These are phyloP conservation scores for Hippocampus guttulatus DNA, from an alignment of 2,113 vertebrate species.

Conservation along the genomic window DNA sequence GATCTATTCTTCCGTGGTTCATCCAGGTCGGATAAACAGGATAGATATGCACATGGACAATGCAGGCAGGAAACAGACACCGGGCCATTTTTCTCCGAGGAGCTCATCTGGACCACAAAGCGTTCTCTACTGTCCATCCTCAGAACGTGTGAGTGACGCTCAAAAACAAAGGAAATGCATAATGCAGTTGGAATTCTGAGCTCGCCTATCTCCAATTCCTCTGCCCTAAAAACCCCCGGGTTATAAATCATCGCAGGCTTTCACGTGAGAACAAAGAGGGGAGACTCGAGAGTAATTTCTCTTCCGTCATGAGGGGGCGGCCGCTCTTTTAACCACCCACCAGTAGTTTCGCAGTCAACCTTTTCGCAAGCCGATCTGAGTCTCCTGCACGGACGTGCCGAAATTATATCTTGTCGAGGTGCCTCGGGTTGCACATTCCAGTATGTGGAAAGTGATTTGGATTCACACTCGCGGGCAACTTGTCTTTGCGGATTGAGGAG, in stretches of 20 bases:
- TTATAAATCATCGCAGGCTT: constrained; percentile 43
- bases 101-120: constrained; percentile 13
- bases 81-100: constrained; percentile 42
- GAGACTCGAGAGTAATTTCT: constrained; percentile 22
- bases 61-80: constrained; percentile 52
- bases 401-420: constrained; percentile 48
- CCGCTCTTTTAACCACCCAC: neutral
- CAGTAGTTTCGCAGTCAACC: constrained; percentile 15
- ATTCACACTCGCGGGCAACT: constrained; percentile 50
- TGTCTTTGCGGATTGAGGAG: constrained; percentile 56
- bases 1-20: constrained; percentile 32
- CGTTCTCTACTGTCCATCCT: constrained; percentile 38
- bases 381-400: constrained; percentile 22
- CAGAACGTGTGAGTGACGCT: constrained; percentile 34
- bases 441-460: constrained; percentile 41
- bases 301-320: constrained; percentile 9
- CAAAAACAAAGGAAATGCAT: constrained; percentile 47
- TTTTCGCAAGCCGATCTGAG: constrained; percentile 16
- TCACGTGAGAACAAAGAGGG: constrained; percentile 45
- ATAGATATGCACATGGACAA: constrained; percentile 60
- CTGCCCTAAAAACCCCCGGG: constrained; percentile 40
- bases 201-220: constrained; percentile 51
- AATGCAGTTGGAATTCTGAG: constrained; percentile 33
- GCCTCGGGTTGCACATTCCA: constrained; percentile 54
- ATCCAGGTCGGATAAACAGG: constrained; percentile 65